Evolutionary conservation across 2,113 vertebrate species (phyloP).

Genomic region (Phalacrocorax aristotelis): DNA sequence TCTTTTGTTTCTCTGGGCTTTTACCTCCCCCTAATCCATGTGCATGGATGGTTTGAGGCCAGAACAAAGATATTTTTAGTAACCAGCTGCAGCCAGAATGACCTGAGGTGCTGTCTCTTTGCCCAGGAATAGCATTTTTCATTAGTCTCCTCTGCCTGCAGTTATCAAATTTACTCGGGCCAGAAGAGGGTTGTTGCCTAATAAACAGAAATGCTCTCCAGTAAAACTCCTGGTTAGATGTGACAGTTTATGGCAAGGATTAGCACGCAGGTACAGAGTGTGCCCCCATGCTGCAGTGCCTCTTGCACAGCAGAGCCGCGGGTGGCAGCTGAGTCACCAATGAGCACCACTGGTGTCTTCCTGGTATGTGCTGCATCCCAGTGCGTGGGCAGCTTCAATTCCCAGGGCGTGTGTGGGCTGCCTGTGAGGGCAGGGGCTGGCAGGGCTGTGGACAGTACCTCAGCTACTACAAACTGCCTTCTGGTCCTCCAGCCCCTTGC

Average conservation of each 20-base stretch:
- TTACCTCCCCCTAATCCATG: accelerated
- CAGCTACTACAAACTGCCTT: neutral
- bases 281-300: neutral
- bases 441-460: neutral
- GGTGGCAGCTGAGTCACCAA: neutral
- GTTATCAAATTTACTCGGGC: neutral
- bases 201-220: neutral
- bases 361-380: neutral
- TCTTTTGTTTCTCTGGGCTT: neutral
- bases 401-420: neutral
- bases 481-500: neutral
- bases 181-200: neutral
- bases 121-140: neutral
- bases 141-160: neutral
- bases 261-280: neutral
- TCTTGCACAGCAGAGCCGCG: neutral
- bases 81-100: neutral
- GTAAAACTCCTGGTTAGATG: neutral
- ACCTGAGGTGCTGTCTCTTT: neutral
- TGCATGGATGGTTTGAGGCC: neutral
- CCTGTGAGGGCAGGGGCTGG: neutral
- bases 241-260: neutral
- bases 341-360: neutral
- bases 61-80: neutral
- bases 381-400: accelerated